These are phyloP conservation scores for Sebastes cheni DNA, from an alignment of 2,797 vertebrate species.

Conservation along the genomic window DNA sequence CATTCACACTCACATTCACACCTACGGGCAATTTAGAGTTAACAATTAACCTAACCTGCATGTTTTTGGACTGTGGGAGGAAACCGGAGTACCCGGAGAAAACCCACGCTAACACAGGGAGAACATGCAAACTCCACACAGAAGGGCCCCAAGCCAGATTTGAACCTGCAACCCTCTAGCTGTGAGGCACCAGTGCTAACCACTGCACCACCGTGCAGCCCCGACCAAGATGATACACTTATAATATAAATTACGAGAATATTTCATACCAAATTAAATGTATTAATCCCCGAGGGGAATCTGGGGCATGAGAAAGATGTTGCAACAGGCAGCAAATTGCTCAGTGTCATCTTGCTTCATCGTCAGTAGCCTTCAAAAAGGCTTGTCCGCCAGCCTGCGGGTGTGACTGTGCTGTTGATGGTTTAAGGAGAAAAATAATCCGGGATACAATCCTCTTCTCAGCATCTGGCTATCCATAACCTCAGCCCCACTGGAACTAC, in stretches of 20 bases:
- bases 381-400: conserved; percentile 9
- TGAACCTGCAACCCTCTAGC: no score
- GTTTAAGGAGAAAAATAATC: background rate
- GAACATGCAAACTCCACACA: no score
- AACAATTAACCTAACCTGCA: no score
- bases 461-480: background rate
- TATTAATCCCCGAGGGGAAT: background rate
- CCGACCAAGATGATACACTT: no score
- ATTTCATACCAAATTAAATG: background rate
- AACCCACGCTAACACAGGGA: no score
- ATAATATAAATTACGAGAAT: background rate
- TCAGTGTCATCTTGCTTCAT: conserved; percentile 1
- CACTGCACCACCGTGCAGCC: no score
- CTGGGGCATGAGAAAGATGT: background rate
- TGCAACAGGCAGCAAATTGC: background rate
- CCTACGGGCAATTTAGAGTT: no score
- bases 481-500: background rate
- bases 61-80: no score
- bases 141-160: no score
- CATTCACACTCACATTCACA: no score
- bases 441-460: background rate
- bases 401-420: background rate
- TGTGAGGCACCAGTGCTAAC: no score
- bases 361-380: conserved; percentile 18
- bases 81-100: no score